Evolutionary conservation across 2,888 invertebrate species (phyloP).

Genomic region (Orgyia antiqua): DNA sequence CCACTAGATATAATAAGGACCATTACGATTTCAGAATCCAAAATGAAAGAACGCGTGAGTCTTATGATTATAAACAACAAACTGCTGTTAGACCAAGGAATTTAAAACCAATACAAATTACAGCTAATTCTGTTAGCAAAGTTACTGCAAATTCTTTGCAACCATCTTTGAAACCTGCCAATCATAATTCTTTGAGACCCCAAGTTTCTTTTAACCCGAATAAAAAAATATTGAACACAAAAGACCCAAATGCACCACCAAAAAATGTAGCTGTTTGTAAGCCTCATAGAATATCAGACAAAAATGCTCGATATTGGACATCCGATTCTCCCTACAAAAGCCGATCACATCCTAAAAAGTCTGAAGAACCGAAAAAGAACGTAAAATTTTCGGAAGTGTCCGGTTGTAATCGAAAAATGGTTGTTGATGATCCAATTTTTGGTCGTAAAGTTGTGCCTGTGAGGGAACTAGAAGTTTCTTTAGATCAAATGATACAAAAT

Average conservation of each 20-base stretch:
- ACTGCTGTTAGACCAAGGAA: constrained; percentile 21
- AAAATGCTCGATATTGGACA: constrained; percentile 65
- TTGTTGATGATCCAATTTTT: constrained; percentile 63
- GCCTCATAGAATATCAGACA: constrained; percentile 57
- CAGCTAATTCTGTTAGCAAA: background rate
- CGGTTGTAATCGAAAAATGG: constrained; percentile 66
- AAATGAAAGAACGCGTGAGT: constrained; percentile 41
- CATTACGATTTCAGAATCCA: constrained; percentile 70
- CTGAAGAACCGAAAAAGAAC: constrained; percentile 66
- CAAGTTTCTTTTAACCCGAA: constrained; percentile 11
- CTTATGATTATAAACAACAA: constrained; percentile 45
- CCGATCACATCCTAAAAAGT: constrained; percentile 41
- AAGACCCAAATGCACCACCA: constrained; percentile 24
- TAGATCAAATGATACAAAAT: constrained; percentile 73
- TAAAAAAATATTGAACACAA: constrained; percentile 8
- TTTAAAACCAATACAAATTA: constrained; percentile 13
- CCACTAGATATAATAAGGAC: constrained; percentile 56
- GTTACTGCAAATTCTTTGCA: constrained; percentile 11
- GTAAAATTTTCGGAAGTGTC: constrained; percentile 74
- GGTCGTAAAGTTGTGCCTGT: constrained; percentile 68
- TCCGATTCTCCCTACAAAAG: constrained; percentile 50
- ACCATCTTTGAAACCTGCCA: constrained; percentile 6
- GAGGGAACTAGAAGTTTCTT: constrained; percentile 66
- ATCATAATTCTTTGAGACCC: constrained; percentile 9
- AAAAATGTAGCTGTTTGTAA: constrained; percentile 70